phyloP scores from a whole-genome alignment of 1,140 invertebrate species.

The roundworm (Caenorhabditis elegans) region WBcel235 BX284606.5:12084501-12085000 shows the following conservation, averaged over 20 bases:
- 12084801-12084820: slow-evolving; percentile 30
- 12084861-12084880: neutral
- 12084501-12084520: no score
- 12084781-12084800: neutral
- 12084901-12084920: slow-evolving; percentile 19
- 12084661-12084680: slow-evolving; percentile 27
- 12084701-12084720: slow-evolving; percentile 25
- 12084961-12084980: neutral
- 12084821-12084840: slow-evolving; percentile 6
- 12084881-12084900: neutral
- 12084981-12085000: neutral
- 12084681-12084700: slow-evolving; percentile 13
- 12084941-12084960: slow-evolving; percentile 15
- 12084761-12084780: neutral
- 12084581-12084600: slow-evolving; percentile 7
- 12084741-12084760: neutral
- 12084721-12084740: slow-evolving; percentile 30
- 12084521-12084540: no score
- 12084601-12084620: neutral
- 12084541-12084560: no score
- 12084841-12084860: slow-evolving; percentile 32
- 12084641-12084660: slow-evolving; percentile 10
- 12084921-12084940: slow-evolving; percentile 18
- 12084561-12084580: neutral
- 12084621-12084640: slow-evolving; percentile 17